phyloP scores from a whole-genome alignment of 2,113 vertebrate species.

The Pseudorhombus dupliciocellatus region DNA sequence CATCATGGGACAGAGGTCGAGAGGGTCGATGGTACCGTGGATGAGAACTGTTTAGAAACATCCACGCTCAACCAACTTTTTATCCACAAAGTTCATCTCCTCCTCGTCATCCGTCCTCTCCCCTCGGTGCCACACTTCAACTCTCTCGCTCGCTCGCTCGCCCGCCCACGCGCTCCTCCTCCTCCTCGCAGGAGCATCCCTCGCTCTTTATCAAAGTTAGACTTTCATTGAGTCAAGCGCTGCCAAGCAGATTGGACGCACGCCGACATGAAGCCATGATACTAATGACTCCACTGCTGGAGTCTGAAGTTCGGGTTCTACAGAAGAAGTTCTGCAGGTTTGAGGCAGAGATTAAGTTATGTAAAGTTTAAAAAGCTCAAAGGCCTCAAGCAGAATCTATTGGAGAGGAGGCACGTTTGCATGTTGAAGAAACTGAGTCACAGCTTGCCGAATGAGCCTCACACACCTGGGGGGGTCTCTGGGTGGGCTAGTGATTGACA shows the following conservation, averaged over 20 bases:
- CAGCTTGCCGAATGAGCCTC: too few species aligned
- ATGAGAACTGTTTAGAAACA: not conserved
- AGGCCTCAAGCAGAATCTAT: not conserved
- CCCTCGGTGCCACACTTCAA: not conserved
- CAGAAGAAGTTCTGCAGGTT: not conserved
- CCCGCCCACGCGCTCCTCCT: not conserved
- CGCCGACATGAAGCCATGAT: not conserved
- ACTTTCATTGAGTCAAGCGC: constrained; percentile 5
- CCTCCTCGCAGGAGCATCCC: not conserved
- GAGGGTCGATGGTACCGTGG: not conserved
- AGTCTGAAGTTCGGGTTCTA: not conserved
- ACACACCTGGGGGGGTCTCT: not conserved
- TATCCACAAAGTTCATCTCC: not conserved
- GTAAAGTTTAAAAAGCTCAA: constrained; percentile 19
- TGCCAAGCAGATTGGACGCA: constrained; percentile 23
- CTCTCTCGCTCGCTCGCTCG: not conserved
- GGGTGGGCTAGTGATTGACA: not conserved
- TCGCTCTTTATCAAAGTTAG: constrained; percentile 10
- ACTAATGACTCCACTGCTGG: too few species aligned
- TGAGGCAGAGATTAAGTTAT: not conserved
- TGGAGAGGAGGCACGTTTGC: not conserved
- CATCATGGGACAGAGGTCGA: not conserved
- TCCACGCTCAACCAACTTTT: not conserved
- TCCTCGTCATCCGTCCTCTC: not conserved
- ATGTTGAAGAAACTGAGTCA: not conserved